Base-by-base conservation (phyloP, 2,888 invertebrate species). In the Philopedon plagiatum region DNA sequence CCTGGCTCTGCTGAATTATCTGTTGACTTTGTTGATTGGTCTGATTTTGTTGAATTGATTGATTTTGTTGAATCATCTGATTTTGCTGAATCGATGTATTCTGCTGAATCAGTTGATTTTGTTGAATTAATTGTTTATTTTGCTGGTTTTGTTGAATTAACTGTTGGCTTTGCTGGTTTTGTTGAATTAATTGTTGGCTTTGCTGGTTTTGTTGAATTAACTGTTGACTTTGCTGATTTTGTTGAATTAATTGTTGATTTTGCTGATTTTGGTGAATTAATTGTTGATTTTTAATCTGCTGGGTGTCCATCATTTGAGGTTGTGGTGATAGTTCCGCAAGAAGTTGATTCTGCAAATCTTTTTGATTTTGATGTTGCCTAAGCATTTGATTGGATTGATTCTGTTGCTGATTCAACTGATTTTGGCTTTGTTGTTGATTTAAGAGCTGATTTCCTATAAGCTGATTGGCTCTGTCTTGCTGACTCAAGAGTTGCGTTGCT, bases 221-320 rank as follows among this genome's bases (percentile, higher is more conserved):
- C 56, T n/a, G n/a, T n/a, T 71, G 76, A 39, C 77, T 76, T 32
- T 79, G 80, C 71, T 78, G 79, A 76, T 61, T 60, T 78, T 78
- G 15, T 29, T 78, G 78, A 63, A 75, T 62, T 19, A n/a, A n/a
- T n/a, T 64, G 72, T 46, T 78, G 76, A 26, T 75, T 57, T 4
- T 58, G 2, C 32, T 56, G 62, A 54, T 41, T 69, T 37, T 62
- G 62, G 4, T 62, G 62, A 5, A 62, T 62, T 13, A 62, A 18
- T 29, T 51, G 51, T 15, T 51, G 51, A 13, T 60, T 51, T 5
- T 41, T 44, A 8, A 61, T 44, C 46, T 54, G 51, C 7, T 54
- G 51, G 9, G 51, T 18, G 3, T 29, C 18, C 5, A 54, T 18
- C 51, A 54, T 32, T 8, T 26, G 51, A 18, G 26, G 26, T 23